A percentile compares a stretch with the other conserved stretches of the same genome.
Evolutionary conservation across 2,113 vertebrate genomes (phyloP).

Genomic region (Cynopterus brachyotis): DNA sequence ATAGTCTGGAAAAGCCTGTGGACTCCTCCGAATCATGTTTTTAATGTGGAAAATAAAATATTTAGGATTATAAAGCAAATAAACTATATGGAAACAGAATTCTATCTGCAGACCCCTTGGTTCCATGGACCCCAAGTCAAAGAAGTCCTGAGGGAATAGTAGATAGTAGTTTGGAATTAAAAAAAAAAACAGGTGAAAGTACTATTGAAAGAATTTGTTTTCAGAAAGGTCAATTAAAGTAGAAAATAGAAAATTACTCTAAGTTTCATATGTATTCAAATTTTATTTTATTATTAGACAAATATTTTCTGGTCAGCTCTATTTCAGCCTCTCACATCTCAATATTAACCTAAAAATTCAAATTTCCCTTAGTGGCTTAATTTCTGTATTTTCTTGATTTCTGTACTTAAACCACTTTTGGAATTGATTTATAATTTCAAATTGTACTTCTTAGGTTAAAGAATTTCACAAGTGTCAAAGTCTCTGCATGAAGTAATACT

Average conservation of each 20-base stretch:
- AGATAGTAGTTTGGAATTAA: not conserved
- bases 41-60: not conserved
- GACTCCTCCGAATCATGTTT: not conserved
- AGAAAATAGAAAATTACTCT: not conserved
- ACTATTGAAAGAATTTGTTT: not conserved
- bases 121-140: not conserved
- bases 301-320: not conserved
- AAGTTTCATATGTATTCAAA: not conserved
- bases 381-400: not conserved
- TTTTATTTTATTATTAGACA: not conserved
- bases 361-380: not conserved
- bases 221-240: not conserved
- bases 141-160: not conserved
- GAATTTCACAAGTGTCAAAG: not conserved
- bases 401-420: not conserved
- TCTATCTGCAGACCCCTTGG: not conserved
- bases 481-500: not conserved
- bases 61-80: not conserved
- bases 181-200: not conserved
- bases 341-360: not conserved
- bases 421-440: not conserved
- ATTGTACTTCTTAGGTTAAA: not conserved
- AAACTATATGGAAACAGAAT: not conserved
- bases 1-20: not conserved
- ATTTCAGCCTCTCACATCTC: not conserved